phyloP scores from a whole-genome alignment of 1,140 invertebrate genomes.

The Drosophila malerkotliana region DNA sequence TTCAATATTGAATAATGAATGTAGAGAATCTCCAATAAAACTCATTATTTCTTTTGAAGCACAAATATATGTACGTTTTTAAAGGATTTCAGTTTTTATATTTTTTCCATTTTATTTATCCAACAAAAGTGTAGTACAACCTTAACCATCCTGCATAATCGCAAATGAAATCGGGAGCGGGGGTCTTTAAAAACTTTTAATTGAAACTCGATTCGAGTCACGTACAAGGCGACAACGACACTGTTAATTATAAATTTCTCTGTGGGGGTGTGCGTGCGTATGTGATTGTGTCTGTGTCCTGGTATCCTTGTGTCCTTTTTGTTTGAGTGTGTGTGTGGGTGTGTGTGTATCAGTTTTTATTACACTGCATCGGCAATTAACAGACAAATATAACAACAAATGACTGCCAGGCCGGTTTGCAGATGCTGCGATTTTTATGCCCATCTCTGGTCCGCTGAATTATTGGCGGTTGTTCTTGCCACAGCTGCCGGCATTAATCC shows the following conservation, averaged over 20 bases:
- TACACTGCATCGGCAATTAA: conserved; percentile 69
- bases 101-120: neutral
- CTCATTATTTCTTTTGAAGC: neutral
- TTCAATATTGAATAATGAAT: too few relatives aligned
- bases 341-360: conserved; percentile 53
- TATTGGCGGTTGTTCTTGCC: conserved; percentile 71
- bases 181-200: conserved; percentile 45
- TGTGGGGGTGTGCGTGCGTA: neutral
- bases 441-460: conserved; percentile 58
- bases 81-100: neutral
- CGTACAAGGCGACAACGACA: conserved; percentile 30
- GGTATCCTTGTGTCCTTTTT: neutral
- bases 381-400: conserved; percentile 74
- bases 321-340: conserved; percentile 4
- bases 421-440: conserved; percentile 75
- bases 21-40: too few relatives aligned
- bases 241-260: conserved; percentile 62
- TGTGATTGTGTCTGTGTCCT: neutral
- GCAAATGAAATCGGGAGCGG: conserved; percentile 9
- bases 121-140: neutral
- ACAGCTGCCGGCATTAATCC: conserved; percentile 71
- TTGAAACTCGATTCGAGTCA: conserved; percentile 44
- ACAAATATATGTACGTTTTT: neutral
- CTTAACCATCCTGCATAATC: conserved; percentile 34
- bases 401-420: conserved; percentile 46